These are phyloP conservation scores for Albula glossodonta DNA, from an alignment of 2,113 vertebrate species.

Conservation along the genomic window DNA sequence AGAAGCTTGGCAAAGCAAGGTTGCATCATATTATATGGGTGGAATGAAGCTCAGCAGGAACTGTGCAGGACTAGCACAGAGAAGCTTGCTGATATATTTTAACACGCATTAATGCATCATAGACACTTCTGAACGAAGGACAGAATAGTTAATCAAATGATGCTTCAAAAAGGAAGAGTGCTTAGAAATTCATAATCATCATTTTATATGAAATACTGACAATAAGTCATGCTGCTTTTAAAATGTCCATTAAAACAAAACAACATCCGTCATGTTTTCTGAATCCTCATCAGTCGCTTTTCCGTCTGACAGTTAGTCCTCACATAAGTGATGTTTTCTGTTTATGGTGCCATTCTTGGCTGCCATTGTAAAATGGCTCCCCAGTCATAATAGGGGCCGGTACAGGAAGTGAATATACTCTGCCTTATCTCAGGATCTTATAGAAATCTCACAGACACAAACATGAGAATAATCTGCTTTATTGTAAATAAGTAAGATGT, in stretches of 20 bases:
- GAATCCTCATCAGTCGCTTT: neutral
- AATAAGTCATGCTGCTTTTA: neutral
- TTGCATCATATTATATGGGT: too few species aligned
- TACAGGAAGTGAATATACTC: neutral
- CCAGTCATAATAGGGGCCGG: neutral
- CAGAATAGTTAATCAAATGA: neutral
- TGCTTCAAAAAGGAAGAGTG: neutral
- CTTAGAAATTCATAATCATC: neutral
- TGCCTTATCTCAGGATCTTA: neutral
- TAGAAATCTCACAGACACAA: slow-evolving; percentile 9
- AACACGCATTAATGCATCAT: neutral
- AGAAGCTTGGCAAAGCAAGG: too few species aligned
- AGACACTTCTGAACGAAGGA: neutral
- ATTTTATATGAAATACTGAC: neutral
- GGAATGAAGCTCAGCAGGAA: too few species aligned
- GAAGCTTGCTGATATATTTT: neutral
- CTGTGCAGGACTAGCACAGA: neutral
- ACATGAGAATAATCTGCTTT: slow-evolving; percentile 39
- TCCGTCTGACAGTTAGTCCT: too few species aligned
- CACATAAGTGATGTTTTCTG: too few species aligned
- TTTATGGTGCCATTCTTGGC: too few species aligned
- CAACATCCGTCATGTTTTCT: neutral
- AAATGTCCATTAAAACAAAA: neutral
- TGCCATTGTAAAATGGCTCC: too few species aligned
- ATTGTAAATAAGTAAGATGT: slow-evolving; percentile 54